Base-by-base conservation (phyloP, 2,797 vertebrate species). In the Varecia variegata region DNA sequence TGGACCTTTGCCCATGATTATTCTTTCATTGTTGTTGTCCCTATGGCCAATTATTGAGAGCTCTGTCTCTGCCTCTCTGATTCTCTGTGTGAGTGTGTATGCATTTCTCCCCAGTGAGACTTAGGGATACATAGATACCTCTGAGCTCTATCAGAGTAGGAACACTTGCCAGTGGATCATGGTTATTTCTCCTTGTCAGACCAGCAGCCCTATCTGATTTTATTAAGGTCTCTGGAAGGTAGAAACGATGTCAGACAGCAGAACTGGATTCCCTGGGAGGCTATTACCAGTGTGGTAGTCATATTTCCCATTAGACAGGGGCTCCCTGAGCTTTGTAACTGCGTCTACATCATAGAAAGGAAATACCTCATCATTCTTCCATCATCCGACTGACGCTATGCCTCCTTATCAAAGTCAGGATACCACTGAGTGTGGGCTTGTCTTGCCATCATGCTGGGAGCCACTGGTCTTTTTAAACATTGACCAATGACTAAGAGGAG, bases 141-240 rank as follows among this genome's bases (percentile, higher is more conserved):
- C 47, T 50, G 47, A 50, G 47, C 47, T 50, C 47, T 50, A 23
- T 81, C 50, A 60, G 13, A 60, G 38, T 50, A 58, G 43, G 30
- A 92, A 32, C 8, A 54, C 35, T 4, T 87, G 35, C 74, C 23
- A 30, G 2, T 92, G n/a, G 21, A 15, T 35, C 23, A 74, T 20
- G 20, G 10, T 30, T 90, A 45, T 92, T 97, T 93, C 60, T 91
- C 60, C n/a, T 86, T 87, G 47, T 85, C 13, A 79, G 20, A 56
- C 80, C 7, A 58, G 38, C 38, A 52, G 13, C n/a, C 50, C 10
- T n/a, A 52, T 85, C 13, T 90, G 50, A 73, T 90, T 93, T 91
- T 88, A 70, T 56, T 15, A 56, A 18, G 43, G 13, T 87, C 30
- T 56, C 88, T 54, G 35, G 90, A 82, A 88, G 52, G 35, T 35